Evolutionary conservation across 1,140 invertebrate species (phyloP), one percentile per base, ranked within the genome.

Genomic region (Apolygus lucorum): DNA sequence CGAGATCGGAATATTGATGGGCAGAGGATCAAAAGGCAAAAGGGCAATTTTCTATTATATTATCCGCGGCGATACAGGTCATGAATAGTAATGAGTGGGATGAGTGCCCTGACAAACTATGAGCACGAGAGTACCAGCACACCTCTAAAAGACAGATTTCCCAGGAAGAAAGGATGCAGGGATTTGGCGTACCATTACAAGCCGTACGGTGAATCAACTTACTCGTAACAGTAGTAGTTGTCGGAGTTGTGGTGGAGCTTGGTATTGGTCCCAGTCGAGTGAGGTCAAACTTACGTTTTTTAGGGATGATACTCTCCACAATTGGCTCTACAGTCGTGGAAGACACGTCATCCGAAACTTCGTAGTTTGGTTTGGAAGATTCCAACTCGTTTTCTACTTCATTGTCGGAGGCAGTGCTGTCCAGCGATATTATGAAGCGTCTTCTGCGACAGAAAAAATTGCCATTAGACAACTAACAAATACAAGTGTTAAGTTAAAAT

Each of bases 211-310:
- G n/a, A n/a, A n/a, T n/a, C n/a, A n/a, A n/a, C n/a, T n/a, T n/a
- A n/a, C n/a, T n/a, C n/a, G n/a, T n/a, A n/a, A n/a, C n/a, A n/a
- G n/a, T n/a, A n/a, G n/a, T n/a, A n/a, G n/a, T n/a, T n/a, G n/a
- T n/a, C n/a, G n/a, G n/a, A n/a, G n/a, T n/a, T n/a, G n/a, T n/a
- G 17, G 4, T 49, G 52, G 22, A 69, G 29, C 21, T 63, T 63
- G 1, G n/a, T n/a, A n/a, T n/a, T n/a, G 68, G 68, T 14, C 68
- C 68, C 0, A 69, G 62, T 11, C 68, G 59, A 27, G 52, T 49
- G 2, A 59, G 68, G 49, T 69, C 68, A 28, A 69, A 69, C 11
- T 22, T 27, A 25, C 52, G 68, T 52, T 66, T 66, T 28, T 28
- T 28, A 42, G 27, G 27, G 28, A 21, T 34, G 13, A 29, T 24